Percentiles rank a stretch among this genome's conserved stretches.
These are phyloP conservation scores for Pecten maximus DNA, from an alignment of 2,888 invertebrate species.

Conservation along the genomic window DNA sequence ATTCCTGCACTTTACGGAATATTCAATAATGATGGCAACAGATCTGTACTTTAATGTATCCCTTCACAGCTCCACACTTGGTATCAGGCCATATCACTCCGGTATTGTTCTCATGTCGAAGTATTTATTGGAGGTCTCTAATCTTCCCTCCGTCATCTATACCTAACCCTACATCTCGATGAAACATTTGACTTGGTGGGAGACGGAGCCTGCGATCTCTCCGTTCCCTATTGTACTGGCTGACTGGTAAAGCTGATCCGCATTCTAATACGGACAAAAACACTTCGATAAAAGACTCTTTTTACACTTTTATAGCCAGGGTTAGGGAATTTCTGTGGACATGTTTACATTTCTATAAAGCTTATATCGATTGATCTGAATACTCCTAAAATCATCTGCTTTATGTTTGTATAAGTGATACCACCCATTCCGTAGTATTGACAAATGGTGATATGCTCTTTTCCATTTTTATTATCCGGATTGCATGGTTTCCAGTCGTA, in stretches of 20 bases:
- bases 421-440: not conserved
- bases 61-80: not conserved
- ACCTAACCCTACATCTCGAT: not conserved
- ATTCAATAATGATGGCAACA: not conserved
- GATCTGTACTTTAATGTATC: not conserved
- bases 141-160: not conserved
- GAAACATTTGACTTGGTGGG: not conserved
- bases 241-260: not conserved
- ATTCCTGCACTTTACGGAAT: slow-evolving; percentile 7
- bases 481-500: not conserved
- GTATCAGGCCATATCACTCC: not conserved
- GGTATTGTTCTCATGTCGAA: not conserved
- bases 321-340: not conserved
- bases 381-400: slow-evolving; percentile 15
- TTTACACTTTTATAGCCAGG: not conserved
- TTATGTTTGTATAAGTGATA: slow-evolving; percentile 13
- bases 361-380: not conserved
- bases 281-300: not conserved
- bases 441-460: slow-evolving; percentile 11
- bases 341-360: not conserved
- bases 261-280: not conserved
- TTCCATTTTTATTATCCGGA: not conserved
- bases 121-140: not conserved
- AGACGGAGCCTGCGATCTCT: not conserved
- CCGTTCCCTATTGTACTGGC: not conserved